Percentiles rank a stretch among this genome's conserved stretches.
Conservation (phyloP, 2,797 vertebrate genomes). For the Periophthalmus magnuspinnatus region DNA sequence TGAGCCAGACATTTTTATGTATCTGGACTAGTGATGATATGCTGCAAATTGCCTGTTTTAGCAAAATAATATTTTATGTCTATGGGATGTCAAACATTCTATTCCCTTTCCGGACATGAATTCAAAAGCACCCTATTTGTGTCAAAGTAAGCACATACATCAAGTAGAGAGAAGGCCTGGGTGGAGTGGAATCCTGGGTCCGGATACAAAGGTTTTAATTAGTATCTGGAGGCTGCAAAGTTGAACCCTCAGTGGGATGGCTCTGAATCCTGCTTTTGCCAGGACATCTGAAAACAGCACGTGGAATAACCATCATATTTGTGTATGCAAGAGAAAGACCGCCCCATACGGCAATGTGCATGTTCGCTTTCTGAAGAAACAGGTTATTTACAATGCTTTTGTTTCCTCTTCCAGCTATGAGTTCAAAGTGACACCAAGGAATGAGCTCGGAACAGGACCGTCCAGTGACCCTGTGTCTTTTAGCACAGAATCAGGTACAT, state of each 20-base stretch:
- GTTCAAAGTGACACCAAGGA: conserved; percentile 91
- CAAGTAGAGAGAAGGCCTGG: conserved; percentile 42
- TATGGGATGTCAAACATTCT: conserved; percentile 12
- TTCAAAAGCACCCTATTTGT: conserved; percentile 11
- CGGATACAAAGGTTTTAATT: conserved; percentile 59
- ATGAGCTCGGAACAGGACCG: conserved; percentile 89
- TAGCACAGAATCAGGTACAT: conserved; percentile 94
- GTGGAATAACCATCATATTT: conserved; percentile 65
- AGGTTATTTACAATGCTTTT: conserved; percentile 7
- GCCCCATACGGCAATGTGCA: conserved; percentile 28
- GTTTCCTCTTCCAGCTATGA: conserved; percentile 82
- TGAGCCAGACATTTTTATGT: conserved; percentile 6
- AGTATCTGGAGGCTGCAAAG: conserved; percentile 63
- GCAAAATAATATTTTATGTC: conserved; percentile 9
- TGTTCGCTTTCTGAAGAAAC: conserved; percentile 33
- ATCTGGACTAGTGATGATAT: conserved; percentile 3
- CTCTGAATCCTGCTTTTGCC: conserved; percentile 42
- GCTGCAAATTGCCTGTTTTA: conserved; percentile 2
- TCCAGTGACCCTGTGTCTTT: conserved; percentile 86
- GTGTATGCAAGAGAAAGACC: conserved; percentile 24
- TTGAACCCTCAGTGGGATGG: conserved; percentile 55
- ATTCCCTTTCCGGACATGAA: conserved; percentile 9
- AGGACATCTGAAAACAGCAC: conserved; percentile 66
- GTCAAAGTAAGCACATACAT: conserved; percentile 8
- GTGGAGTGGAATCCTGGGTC: conserved; percentile 49